Evolutionary conservation across 2,113 vertebrate genomes (phyloP), one percentile per base, ranked within the genome.

Genomic region (Antigone vipio): DNA sequence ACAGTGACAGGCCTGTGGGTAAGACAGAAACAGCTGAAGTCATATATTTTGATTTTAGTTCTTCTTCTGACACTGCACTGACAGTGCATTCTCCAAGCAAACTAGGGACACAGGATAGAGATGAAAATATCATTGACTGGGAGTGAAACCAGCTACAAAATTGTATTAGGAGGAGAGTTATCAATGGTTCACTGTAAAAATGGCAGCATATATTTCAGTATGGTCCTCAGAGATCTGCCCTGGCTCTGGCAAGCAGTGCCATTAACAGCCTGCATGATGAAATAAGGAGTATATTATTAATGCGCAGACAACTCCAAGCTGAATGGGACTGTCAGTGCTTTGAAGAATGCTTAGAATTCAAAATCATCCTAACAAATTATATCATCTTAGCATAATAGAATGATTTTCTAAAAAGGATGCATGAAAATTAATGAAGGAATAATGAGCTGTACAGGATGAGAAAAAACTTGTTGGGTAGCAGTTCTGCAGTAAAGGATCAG

Each of bases 21-120:
- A 85, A 88, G 16, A 87, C 6, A 86, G 60, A 82, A 92, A 76
- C 15, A 88, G 81, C 15, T 91, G 73, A 96, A 94, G 66, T 79
- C 4, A 95, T 72, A 44, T 68, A 85, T 93, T 95, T 91, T 88
- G 15, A 85, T 87, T 92, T 91, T 68, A 94, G 58, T 66, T 53
- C 62, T 94, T 69, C 49, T 67, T 74, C 45, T 78, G 76, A 82
- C 62, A 60, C 7, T 71, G 29, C 59, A 85, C 53, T 56, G 53
- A 87, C 44, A 79, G 27, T n/a, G 53, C 58, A 45, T 64, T 67
- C 77, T 88, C 56, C 82, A 87, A 95, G 87, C 30, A 64, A 96
- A 60, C 58, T 12, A 89, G 21, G 53, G 62, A 58, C 27, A 73
- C 3, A 2, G 2, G 9, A 85, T 2, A 75, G 34, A 94, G 30